These are phyloP conservation scores for Tenthredo mesomela DNA, from an alignment of 2,888 invertebrate species.

Conservation along the genomic window DNA sequence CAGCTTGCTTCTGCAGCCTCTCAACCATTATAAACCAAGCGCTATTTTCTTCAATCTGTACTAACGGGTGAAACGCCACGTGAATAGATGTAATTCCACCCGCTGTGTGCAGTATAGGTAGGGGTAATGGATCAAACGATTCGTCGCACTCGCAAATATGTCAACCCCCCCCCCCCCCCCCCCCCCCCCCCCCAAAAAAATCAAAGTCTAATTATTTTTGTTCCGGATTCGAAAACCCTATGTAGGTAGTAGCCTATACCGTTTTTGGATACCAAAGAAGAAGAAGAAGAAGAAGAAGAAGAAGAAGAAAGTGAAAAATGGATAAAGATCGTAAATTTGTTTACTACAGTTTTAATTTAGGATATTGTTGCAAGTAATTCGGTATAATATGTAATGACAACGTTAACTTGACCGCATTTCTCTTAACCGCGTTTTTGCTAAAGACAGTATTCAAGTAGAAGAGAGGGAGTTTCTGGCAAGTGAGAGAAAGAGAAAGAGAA, in stretches of 20 bases:
- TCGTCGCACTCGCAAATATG: too few species aligned
- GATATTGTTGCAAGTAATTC: too few species aligned
- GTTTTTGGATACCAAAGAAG: too few species aligned
- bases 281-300: too few species aligned
- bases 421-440: neutral
- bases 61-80: neutral
- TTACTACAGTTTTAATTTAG: neutral
- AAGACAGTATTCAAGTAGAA: constrained; percentile 36
- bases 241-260: too few species aligned
- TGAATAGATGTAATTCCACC: neutral
- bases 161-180: too few species aligned
- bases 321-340: neutral
- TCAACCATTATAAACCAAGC: constrained; percentile 1
- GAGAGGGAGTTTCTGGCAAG: constrained; percentile 5
- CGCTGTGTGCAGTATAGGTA: neutral
- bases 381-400: neutral
- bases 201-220: too few species aligned
- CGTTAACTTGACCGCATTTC: constrained; percentile 47
- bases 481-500: neutral
- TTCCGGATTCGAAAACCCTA: too few species aligned
- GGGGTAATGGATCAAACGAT: neutral
- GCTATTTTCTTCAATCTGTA: neutral
- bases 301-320: neutral
- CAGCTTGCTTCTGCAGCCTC: constrained; percentile 2
- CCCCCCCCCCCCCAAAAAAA: too few species aligned